A percentile compares a stretch with the other conserved stretches of the same genome.
Evolutionary conservation across 2,113 vertebrate genomes (phyloP).

Genomic region (Paraplagusia blochii): DNA sequence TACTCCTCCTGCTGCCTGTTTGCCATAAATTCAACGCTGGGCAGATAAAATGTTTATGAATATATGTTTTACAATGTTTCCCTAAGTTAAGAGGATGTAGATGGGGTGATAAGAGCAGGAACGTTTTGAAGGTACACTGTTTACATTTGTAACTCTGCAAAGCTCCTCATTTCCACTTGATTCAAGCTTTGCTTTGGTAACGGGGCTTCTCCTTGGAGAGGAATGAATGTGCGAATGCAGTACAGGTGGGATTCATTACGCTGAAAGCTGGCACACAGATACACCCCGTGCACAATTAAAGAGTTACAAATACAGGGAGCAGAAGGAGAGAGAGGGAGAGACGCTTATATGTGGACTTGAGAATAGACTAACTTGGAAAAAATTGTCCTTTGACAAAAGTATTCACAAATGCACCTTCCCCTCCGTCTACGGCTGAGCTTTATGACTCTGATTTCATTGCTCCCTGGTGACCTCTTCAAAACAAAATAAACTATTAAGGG

Average conservation of each 20-base stretch:
- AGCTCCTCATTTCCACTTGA: slow-evolving; percentile 53
- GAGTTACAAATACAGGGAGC: slow-evolving; percentile 54
- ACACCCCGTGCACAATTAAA: slow-evolving; percentile 65
- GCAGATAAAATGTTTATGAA: slow-evolving; percentile 15
- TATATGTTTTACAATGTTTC: slow-evolving; percentile 18
- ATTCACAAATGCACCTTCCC: slow-evolving; percentile 9
- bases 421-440: slow-evolving; percentile 40
- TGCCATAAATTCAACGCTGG: slow-evolving; percentile 5
- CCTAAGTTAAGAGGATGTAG: slow-evolving; percentile 33
- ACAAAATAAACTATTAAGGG: slow-evolving; percentile 63
- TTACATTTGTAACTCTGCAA: slow-evolving; percentile 44
- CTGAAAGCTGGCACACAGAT: slow-evolving; percentile 68
- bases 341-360: too few relatives aligned
- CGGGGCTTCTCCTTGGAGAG: slow-evolving; percentile 67
- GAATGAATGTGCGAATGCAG: slow-evolving; percentile 72
- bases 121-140: slow-evolving; percentile 47
- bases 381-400: slow-evolving; percentile 26
- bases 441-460: slow-evolving; percentile 62
- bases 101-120: slow-evolving; percentile 38
- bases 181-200: slow-evolving; percentile 71
- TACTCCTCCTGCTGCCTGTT: slow-evolving; percentile 28
- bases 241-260: slow-evolving; percentile 79
- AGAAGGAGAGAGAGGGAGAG: too few relatives aligned
- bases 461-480: slow-evolving; percentile 63
- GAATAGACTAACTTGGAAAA: neutral